Base-by-base conservation (phyloP, 2,113 vertebrate genomes). In the Microtus ochrogaster region DNA sequence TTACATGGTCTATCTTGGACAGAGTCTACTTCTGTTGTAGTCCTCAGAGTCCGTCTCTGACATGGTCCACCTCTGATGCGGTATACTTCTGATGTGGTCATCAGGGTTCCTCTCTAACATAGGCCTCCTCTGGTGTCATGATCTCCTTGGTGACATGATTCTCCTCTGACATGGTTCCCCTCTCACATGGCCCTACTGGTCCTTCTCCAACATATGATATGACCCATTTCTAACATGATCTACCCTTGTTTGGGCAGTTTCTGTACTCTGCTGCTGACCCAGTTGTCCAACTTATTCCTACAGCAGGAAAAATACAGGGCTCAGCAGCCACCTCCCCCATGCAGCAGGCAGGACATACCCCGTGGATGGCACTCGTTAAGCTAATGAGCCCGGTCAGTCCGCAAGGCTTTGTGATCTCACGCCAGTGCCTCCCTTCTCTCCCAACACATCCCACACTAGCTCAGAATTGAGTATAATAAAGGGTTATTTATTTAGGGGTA, bases 311-410 rank as follows among this genome's bases (percentile, higher is more conserved):
- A 91, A 83, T 73, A 13, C 86, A 14, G 72, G 33, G 0, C 41
- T 92, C 97, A 85, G 91, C 14, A 94, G 44, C 30, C 0, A 24
- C 86, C 83, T 88, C 88, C 44, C 52, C 3, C 3, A 1, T 0
- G 0, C 39, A 85, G 72, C 74, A 68, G 77, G 87, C 94, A 65
- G 73, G 92, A 16, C 63, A 39, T n/a, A 90, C 13, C 3, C 14
- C 0, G 0, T 0, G 33, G 58, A 4, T 94, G 86, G 11, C 1
- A 63, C 6, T 28, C 28, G 7, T 1, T 21, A 70, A n/a, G 26
- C 79, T 13, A 1, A 77, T 6, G 41, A 52, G 26, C 47, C 39
- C 44, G 55, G 22, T 68, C 24, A 1, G 26, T 28, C 0, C 1
- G n/a, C 26, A 91, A 73, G n/a, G 30, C 1, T 21, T 55, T 39